These are phyloP conservation scores for Wasmannia auropunctata DNA, from an alignment of 1,140 invertebrate species.

Conservation along the genomic window DNA sequence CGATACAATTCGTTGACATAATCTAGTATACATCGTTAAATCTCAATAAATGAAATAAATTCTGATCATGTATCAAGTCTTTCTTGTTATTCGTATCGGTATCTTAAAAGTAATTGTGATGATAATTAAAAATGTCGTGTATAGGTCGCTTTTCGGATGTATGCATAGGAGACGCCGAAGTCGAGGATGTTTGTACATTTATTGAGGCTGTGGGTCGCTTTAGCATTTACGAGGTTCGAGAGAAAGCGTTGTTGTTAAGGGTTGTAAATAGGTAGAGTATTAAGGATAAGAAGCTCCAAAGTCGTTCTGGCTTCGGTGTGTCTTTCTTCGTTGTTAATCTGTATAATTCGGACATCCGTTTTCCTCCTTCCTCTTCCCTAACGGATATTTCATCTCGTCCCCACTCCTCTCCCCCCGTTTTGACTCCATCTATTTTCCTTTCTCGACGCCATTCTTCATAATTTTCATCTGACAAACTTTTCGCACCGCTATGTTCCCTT, in stretches of 20 bases:
- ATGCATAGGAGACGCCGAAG: conserved; percentile 17
- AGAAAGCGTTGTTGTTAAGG: conserved; percentile 27
- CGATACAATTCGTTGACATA: conserved; percentile 11
- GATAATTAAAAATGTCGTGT: conserved; percentile 24
- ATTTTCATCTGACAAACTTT: conserved; percentile 7
- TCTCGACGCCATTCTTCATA: conserved; percentile 26
- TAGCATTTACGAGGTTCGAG: conserved; percentile 75
- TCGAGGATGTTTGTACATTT: conserved; percentile 71
- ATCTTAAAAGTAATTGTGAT: background rate
- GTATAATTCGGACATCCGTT: conserved; percentile 12
- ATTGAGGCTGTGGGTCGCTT: conserved; percentile 79
- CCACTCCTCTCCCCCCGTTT: too few species aligned
- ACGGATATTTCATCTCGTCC: conserved; percentile 9
- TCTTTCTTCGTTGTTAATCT: conserved; percentile 61
- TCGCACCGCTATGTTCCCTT: background rate
- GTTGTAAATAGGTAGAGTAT: conserved; percentile 63
- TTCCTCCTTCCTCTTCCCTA: background rate
- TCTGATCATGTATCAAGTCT: background rate
- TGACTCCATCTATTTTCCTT: background rate
- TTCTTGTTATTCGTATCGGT: background rate
- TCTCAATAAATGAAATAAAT: background rate
- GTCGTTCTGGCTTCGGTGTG: conserved; percentile 67
- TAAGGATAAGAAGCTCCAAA: conserved; percentile 52
- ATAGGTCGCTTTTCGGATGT: conserved; percentile 21
- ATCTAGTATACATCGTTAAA: background rate